phyloP scores from a whole-genome alignment of 2,888 invertebrate species.

The Mythimna vitellina region DNA sequence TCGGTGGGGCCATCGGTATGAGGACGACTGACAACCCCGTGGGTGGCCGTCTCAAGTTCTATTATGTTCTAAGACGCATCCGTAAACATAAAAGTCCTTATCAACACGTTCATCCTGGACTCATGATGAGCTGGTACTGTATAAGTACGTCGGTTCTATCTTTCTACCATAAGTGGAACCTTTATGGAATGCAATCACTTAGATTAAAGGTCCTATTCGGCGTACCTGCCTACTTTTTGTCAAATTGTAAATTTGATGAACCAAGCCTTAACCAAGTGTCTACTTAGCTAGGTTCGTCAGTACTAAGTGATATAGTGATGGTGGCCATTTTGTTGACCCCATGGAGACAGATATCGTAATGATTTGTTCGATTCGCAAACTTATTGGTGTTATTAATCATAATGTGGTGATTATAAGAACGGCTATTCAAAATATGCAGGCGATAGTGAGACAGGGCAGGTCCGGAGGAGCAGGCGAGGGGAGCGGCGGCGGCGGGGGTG shows the following conservation, averaged over 20 bases:
- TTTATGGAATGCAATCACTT: background rate
- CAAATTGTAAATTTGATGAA: background rate
- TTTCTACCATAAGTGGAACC: background rate
- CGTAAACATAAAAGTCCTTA: background rate
- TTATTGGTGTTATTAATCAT: conserved; percentile 17
- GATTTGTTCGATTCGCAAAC: background rate
- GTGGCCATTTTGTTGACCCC: background rate
- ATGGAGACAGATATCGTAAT: background rate
- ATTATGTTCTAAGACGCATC: background rate
- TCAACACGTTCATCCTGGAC: background rate
- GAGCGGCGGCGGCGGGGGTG: conserved; percentile 72
- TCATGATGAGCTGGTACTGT: background rate
- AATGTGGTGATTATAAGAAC: conserved; percentile 30
- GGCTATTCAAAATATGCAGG: conserved; percentile 51
- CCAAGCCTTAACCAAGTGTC: background rate
- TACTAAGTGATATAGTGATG: background rate
- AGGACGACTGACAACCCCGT: too few relatives aligned
- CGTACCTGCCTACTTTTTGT: background rate
- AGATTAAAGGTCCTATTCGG: background rate
- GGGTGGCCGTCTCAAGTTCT: background rate
- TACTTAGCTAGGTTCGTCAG: background rate
- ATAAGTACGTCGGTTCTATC: background rate
- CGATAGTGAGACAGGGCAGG: conserved; percentile 70
- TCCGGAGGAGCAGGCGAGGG: conserved; percentile 65
- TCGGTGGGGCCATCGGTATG: too few relatives aligned